These are phyloP conservation scores for Centrocercus urophasianus DNA, from an alignment of 2,113 vertebrate genomes.

Conservation along the genomic window DNA sequence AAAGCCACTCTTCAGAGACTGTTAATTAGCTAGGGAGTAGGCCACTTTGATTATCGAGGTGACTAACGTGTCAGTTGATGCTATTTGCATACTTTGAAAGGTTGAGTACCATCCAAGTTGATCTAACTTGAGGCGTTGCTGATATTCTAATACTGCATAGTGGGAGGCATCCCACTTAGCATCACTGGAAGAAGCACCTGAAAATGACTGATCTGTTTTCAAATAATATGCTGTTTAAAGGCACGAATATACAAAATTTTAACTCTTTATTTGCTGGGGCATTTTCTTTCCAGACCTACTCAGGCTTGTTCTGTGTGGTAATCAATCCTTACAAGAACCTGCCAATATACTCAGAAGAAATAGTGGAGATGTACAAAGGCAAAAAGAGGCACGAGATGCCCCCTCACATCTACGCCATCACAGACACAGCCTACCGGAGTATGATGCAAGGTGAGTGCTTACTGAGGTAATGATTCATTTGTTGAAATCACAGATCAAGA, in stretches of 20 bases:
- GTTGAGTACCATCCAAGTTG: background rate
- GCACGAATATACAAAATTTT: background rate
- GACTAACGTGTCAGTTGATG: background rate
- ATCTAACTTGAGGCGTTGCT: background rate
- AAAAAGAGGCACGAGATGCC: slow-evolving; percentile 99
- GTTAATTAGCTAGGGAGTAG: background rate
- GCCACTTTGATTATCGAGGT: background rate
- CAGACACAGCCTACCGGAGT: slow-evolving; percentile 96
- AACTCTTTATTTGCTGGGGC: background rate
- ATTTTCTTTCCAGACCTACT: slow-evolving; percentile 88
- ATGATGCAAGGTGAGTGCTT: slow-evolving; percentile 97
- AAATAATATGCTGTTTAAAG: background rate
- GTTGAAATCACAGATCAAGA: background rate
- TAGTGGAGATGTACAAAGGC: slow-evolving; percentile 99
- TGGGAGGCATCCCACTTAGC: background rate
- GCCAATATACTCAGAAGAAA: slow-evolving; percentile 98
- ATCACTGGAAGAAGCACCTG: background rate
- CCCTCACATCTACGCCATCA: slow-evolving; percentile 98
- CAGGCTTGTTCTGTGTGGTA: slow-evolving; percentile 97
- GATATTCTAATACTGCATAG: background rate
- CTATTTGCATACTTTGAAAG: background rate
- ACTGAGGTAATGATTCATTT: slow-evolving; percentile 6
- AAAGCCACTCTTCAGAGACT: background rate
- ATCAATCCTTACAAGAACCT: slow-evolving; percentile 99
- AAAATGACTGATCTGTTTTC: background rate